Conservation (phyloP, 2,797 vertebrate genomes). For the Paguma larvata region DNA sequence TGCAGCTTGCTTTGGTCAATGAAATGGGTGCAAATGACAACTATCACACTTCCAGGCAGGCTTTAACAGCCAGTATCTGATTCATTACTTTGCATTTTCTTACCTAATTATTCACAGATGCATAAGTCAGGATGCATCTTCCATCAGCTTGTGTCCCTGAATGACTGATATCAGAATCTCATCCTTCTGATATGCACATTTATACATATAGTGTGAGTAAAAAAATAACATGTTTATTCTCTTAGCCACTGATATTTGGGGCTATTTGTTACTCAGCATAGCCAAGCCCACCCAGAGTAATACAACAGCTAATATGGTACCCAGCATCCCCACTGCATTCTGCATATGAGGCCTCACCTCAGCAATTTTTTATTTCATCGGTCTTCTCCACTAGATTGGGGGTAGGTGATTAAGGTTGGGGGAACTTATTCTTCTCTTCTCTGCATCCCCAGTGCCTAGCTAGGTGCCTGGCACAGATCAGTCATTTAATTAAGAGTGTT, state of each 20-base stretch:
- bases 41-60: background rate
- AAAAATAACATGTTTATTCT: background rate
- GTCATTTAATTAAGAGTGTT: background rate
- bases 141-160: background rate
- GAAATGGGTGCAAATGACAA: background rate
- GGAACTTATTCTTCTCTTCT: constrained; percentile 19
- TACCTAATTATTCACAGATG: background rate
- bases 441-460: background rate
- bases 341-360: background rate
- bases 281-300: background rate
- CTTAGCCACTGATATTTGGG: background rate
- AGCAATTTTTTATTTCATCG: background rate
- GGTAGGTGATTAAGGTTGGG: background rate
- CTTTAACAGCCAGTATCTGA: background rate
- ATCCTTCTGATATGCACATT: background rate
- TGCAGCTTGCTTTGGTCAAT: background rate
- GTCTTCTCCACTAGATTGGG: background rate
- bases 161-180: background rate
- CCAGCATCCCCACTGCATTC: background rate
- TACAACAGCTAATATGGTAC: background rate
- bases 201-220: background rate
- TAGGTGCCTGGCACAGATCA: background rate
- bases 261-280: constrained; percentile 28
- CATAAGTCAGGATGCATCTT: background rate
- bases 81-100: background rate